Conservation (phyloP, 2,888 invertebrate species). For the Quadriops clusia region DNA sequence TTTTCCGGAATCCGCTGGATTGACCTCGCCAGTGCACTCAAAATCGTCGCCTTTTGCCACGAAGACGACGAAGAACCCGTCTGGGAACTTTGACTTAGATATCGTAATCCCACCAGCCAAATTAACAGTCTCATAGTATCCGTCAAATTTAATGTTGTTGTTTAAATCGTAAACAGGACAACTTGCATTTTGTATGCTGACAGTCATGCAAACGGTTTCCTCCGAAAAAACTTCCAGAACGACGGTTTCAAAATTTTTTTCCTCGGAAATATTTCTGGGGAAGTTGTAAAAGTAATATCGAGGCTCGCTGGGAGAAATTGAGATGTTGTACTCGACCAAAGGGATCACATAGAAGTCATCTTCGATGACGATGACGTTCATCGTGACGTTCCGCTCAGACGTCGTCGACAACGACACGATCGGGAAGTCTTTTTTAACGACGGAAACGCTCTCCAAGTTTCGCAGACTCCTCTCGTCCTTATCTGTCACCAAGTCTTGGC, state of each 20-base stretch:
- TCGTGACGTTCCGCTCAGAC: constrained; percentile 43
- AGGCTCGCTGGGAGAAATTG: constrained; percentile 42
- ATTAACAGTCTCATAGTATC: constrained; percentile 68
- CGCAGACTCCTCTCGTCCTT: constrained; percentile 5
- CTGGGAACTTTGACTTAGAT: constrained; percentile 54
- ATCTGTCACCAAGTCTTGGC: constrained; percentile 40
- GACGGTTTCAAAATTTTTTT: constrained; percentile 35
- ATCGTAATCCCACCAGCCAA: constrained; percentile 67
- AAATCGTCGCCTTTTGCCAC: constrained; percentile 58
- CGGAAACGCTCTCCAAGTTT: no score
- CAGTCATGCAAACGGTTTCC: constrained; percentile 59
- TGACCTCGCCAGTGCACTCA: constrained; percentile 43
- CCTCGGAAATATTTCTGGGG: constrained; percentile 14
- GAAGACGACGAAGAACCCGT: constrained; percentile 70
- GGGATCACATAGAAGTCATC: constrained; percentile 45
- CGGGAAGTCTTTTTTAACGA: no score
- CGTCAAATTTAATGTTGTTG: constrained; percentile 63
- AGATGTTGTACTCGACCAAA: constrained; percentile 34
- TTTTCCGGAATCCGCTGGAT: constrained; percentile 12
- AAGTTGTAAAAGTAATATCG: constrained; percentile 21
- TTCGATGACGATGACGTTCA: constrained; percentile 49
- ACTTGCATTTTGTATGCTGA: constrained; percentile 71
- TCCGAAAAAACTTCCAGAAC: constrained; percentile 52
- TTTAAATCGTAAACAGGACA: constrained; percentile 79
- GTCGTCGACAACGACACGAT: constrained; percentile 40